These are phyloP conservation scores for Watsonalla cultraria DNA, from an alignment of 2,888 invertebrate species.

Conservation along the genomic window DNA sequence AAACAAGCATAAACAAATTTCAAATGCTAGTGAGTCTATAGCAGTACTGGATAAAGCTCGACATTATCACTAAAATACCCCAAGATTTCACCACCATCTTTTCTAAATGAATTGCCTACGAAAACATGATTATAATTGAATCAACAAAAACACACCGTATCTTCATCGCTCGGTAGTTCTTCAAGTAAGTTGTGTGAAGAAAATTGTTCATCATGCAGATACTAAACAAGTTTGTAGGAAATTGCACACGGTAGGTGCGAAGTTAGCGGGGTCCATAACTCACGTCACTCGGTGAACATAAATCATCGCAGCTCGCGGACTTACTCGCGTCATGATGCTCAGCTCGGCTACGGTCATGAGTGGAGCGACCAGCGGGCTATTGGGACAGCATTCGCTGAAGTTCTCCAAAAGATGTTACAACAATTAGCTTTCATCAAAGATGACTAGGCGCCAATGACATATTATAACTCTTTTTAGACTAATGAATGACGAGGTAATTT, in stretches of 20 bases:
- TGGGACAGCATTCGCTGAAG: not conserved
- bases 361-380: not conserved
- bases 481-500: no score
- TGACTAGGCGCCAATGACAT: no score
- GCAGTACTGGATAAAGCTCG: no score
- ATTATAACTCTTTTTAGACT: no score
- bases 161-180: not conserved
- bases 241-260: slow-evolving; percentile 1
- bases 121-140: not conserved
- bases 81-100: no score
- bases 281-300: slow-evolving; percentile 17
- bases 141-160: not conserved
- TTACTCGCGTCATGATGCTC: not conserved
- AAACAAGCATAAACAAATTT: no score
- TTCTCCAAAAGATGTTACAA: no score
- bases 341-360: not conserved
- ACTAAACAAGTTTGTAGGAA: slow-evolving; percentile 3
- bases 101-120: no score
- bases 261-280: slow-evolving; percentile 21
- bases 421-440: no score
- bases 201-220: slow-evolving; percentile 3
- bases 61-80: no score
- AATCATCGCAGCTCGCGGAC: slow-evolving; percentile 18
- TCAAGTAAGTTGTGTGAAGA: slow-evolving; percentile 1
- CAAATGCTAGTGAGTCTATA: no score